A percentile compares a stretch with the other conserved stretches of the same genome.
Conservation (phyloP, 2,113 vertebrate species). For the Leiothrix lutea region DNA sequence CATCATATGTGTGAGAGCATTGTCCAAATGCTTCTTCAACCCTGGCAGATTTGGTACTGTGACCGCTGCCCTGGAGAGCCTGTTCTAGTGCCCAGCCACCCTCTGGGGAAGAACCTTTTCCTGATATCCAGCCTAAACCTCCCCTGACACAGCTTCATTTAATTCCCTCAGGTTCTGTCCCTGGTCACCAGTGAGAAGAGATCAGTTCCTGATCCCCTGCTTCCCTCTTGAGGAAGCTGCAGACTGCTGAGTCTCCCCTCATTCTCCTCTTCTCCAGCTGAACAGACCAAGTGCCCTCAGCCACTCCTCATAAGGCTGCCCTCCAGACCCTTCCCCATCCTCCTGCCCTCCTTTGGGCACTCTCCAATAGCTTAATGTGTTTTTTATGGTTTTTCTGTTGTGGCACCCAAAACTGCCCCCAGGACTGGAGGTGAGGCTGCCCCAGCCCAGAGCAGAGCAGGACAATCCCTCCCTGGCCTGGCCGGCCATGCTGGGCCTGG, state of each 20-base stretch:
- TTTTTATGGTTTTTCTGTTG: background rate
- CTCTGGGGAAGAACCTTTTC: background rate
- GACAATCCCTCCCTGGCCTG: background rate
- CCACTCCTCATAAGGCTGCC: background rate
- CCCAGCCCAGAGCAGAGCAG: background rate
- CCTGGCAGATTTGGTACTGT: background rate
- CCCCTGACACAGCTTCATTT: background rate
- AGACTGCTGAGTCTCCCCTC: background rate
- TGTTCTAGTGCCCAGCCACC: background rate
- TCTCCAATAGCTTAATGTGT: background rate
- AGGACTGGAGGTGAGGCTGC: fast-evolving
- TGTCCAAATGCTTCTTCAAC: background rate
- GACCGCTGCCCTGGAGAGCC: background rate
- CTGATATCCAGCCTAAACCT: background rate
- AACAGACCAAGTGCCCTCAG: background rate
- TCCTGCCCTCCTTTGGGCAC: background rate
- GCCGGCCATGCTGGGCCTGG: fast-evolving
- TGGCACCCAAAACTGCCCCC: background rate
- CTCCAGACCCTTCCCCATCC: background rate
- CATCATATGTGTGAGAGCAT: background rate
- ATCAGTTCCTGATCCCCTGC: background rate
- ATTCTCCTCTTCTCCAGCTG: background rate
- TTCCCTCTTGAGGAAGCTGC: background rate
- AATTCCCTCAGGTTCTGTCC: background rate
- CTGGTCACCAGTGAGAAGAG: background rate